Percentiles rank a stretch among this genome's conserved stretches.
Conservation (phyloP, 2,888 invertebrate genomes). For the Ptycholaimellus sp. region DNA sequence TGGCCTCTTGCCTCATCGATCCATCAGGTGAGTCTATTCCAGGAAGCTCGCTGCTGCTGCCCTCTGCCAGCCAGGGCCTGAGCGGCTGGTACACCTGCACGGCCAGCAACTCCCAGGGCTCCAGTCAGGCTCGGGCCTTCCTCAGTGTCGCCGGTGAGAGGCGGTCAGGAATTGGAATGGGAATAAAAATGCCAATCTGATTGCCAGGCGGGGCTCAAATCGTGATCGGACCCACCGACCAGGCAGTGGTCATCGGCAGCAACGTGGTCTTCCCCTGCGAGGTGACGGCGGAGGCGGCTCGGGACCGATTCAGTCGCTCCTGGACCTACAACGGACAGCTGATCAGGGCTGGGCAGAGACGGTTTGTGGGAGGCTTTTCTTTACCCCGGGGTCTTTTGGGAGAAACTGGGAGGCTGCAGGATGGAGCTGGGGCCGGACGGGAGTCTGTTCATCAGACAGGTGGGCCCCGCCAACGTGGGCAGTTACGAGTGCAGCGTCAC, state of each 20-base stretch:
- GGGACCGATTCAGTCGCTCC: too few relatives aligned
- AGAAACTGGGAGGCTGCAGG: too few relatives aligned
- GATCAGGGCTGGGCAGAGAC: too few relatives aligned
- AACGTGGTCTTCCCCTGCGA: conserved; percentile 78
- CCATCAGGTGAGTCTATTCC: too few relatives aligned
- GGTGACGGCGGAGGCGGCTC: conserved; percentile 61
- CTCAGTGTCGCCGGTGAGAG: conserved; percentile 53
- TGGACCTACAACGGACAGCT: too few relatives aligned
- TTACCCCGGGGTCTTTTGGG: too few relatives aligned
- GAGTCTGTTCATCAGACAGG: conserved; percentile 24
- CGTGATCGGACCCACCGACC: conserved; percentile 34
- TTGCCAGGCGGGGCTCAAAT: conserved; percentile 63
- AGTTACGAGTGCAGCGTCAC: conserved; percentile 68
- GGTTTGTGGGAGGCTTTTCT: too few relatives aligned
- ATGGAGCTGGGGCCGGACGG: too few relatives aligned
- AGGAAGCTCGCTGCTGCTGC: too few relatives aligned
- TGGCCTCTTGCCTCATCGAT: too few relatives aligned
- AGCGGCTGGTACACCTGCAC: conserved; percentile 68
- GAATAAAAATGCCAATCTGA: background rate
- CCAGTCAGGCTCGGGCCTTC: conserved; percentile 53
- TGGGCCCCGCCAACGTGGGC: conserved; percentile 51
- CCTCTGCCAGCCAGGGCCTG: too few relatives aligned
- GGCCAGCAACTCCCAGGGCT: conserved; percentile 66
- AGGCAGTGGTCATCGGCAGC: conserved; percentile 61
- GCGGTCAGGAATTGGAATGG: background rate